Conservation (phyloP, 2,797 vertebrate species). For the Monodelphis domestica region DNA sequence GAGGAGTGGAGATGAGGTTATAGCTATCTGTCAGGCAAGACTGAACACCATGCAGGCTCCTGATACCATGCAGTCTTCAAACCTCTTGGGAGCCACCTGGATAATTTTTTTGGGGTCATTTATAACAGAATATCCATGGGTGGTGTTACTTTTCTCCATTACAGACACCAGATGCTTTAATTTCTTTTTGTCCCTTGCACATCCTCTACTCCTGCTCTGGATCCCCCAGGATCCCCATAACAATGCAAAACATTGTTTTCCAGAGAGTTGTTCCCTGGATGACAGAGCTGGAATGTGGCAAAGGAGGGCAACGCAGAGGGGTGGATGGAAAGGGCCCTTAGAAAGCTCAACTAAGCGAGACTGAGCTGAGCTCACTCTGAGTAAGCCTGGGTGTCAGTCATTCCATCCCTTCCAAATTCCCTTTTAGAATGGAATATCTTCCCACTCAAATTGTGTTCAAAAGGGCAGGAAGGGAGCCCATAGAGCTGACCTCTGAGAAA, state of each 20-base stretch:
- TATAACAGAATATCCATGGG: background rate
- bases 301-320: background rate
- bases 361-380: background rate
- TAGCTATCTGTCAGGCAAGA: background rate
- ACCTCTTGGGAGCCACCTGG: background rate
- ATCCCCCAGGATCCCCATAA: background rate
- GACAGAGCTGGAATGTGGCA: background rate
- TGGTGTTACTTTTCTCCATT: background rate
- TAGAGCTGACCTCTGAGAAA: background rate
- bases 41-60: background rate
- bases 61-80: background rate
- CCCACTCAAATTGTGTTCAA: background rate
- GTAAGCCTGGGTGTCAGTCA: background rate
- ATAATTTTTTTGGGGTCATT: conserved; percentile 4
- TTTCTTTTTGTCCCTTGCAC: background rate
- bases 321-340: background rate
- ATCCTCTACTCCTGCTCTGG: background rate
- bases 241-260: background rate
- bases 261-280: background rate
- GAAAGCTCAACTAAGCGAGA: background rate
- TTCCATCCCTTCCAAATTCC: background rate
- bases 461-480: background rate
- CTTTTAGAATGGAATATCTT: background rate
- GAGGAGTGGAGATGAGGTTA: background rate
- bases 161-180: background rate